Percentiles rank a stretch among this genome's conserved stretches.
These are phyloP conservation scores for Galleria mellonella DNA, from an alignment of 1,140 invertebrate species.

Conservation along the genomic window DNA sequence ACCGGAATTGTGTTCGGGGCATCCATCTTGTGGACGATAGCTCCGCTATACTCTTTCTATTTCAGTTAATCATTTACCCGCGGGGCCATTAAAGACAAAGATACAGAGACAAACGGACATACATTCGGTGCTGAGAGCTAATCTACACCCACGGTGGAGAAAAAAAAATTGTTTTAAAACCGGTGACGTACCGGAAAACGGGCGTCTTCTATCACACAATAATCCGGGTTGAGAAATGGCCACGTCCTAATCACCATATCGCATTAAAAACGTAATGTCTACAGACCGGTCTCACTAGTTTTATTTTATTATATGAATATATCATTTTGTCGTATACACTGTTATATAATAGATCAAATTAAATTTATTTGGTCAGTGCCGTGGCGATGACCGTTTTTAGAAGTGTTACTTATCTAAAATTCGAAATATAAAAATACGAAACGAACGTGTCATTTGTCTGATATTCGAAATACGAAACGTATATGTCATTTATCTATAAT, in stretches of 20 bases:
- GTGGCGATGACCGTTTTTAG: constrained; percentile 44
- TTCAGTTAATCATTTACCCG: constrained; percentile 21
- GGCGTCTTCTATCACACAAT: constrained; percentile 18
- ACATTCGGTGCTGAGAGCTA: constrained; percentile 16
- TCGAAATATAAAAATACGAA: not conserved
- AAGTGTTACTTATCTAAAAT: constrained; percentile 42
- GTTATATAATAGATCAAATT: constrained; percentile 53
- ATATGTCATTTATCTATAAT: constrained; percentile 35
- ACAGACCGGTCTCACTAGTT: constrained; percentile 33
- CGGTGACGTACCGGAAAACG: constrained; percentile 26
- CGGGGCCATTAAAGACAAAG: constrained; percentile 24
- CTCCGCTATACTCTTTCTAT: constrained; percentile 3
- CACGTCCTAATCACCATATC: constrained; percentile 42
- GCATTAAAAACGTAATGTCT: constrained; percentile 44
- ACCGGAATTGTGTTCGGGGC: not conserved
- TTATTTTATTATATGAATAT: constrained; percentile 48
- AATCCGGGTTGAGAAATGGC: constrained; percentile 43
- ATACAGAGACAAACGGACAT: constrained; percentile 13
- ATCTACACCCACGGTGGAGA: constrained; percentile 32
- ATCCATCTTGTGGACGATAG: not conserved
- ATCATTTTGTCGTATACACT: constrained; percentile 44
- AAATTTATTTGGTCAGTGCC: constrained; percentile 54
- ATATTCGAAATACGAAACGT: not conserved
- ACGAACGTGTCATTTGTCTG: constrained; percentile 48
- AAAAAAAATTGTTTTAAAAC: constrained; percentile 11